Base-by-base conservation (phyloP, 2,797 vertebrate genomes). In the Phataginus tricuspis region DNA sequence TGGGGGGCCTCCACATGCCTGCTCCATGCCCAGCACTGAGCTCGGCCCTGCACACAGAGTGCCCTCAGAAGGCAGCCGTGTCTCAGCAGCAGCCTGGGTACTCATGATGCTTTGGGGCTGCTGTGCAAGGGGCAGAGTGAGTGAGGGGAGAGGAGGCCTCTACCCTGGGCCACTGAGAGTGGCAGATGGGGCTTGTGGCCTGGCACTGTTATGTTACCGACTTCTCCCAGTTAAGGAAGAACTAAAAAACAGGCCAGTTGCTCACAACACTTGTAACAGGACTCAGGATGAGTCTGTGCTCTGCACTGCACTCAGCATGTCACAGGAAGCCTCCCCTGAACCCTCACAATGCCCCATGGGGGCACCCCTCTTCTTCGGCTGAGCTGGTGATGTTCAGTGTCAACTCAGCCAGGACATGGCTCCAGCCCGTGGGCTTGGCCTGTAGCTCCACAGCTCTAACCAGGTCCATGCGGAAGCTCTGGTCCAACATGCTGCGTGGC, bases 401-500 rank as follows among this genome's bases (percentile, higher is more conserved):
- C 61, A 34, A 45, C 18, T 7, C 11, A 9, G 59, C 23, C 37
- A 12, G 53, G 45, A 45, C 29, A 59, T 39, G 7, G 1, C 37
- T 59, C 42, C 11, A 5, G 42, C 51, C 72, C 1, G 0, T 4
- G 1, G 75, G 34, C n/a, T 34, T 0, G 3, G 86, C 68, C 1
- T 2, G 25, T 16, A 42, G 75, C 25, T 42, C 53, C 23, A 37
- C 0, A 3, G 27, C 29, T 29, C 45, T 5, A 14, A 14, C 27
- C 13, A 2, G 10, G 59, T 21, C 57, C 0, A 1, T 18, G 34
- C 11, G 61, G 74, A 16, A 14, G 55, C 15, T 42, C 1, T 1
- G 19, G 5, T 10, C 13, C 0, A 9, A n/a, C 16, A 25, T 0
- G 0, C 8, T 4, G 13, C 0, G 0, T 0, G 37, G 49, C n/a